Percentiles rank a stretch among this genome's conserved stretches.
Conservation (phyloP, 2,113 vertebrate genomes). For the Theristicus caerulescens region DNA sequence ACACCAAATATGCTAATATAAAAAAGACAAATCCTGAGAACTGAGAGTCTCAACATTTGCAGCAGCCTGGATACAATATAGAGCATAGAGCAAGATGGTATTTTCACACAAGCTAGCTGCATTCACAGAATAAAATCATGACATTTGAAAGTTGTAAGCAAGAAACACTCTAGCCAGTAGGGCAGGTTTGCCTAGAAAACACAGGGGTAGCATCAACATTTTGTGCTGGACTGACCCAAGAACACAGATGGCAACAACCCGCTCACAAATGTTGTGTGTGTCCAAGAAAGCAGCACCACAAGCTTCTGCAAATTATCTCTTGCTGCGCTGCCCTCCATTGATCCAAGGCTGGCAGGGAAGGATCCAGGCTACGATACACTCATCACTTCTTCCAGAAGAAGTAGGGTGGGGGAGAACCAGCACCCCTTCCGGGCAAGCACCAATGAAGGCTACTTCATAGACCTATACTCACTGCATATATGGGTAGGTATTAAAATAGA, state of each 20-base stretch:
- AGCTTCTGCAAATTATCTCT: background rate
- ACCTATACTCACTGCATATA: background rate
- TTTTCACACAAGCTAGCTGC: background rate
- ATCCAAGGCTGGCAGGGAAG: fast-evolving
- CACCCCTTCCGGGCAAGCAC: background rate
- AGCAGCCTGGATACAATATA: background rate
- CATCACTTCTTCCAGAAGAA: background rate
- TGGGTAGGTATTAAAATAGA: background rate
- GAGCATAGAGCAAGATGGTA: background rate
- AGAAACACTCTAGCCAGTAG: background rate
- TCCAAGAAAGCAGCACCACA: background rate
- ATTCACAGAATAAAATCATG: background rate
- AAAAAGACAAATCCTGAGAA: background rate
- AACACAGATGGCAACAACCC: background rate
- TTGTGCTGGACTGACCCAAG: background rate
- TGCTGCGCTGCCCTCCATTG: fast-evolving
- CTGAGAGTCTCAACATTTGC: background rate
- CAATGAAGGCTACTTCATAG: background rate
- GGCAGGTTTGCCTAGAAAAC: background rate
- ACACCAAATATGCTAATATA: background rate
- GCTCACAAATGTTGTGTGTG: background rate
- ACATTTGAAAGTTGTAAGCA: background rate
- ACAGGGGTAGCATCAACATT: background rate
- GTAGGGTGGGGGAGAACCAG: background rate
- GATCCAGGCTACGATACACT: background rate